These are phyloP conservation scores for Callosobruchus maculatus DNA, from an alignment of 2,888 invertebrate species.

Conservation along the genomic window DNA sequence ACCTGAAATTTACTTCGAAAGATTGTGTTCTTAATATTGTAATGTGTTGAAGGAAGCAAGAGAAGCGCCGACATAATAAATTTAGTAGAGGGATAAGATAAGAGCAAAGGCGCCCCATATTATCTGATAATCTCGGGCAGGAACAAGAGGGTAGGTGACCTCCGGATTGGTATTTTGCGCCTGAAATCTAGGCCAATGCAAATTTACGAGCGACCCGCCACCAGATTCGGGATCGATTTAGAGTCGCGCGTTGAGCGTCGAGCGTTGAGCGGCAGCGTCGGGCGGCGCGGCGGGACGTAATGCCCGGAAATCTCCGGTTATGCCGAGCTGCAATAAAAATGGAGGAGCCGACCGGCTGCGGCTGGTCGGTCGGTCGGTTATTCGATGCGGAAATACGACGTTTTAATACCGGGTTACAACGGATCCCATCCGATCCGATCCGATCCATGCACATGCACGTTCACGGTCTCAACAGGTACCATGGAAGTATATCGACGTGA, in stretches of 20 bases:
- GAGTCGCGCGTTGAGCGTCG: too few relatives aligned
- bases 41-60: too few relatives aligned
- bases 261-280: too few relatives aligned
- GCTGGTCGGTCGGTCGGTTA: too few relatives aligned
- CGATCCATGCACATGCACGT: neutral
- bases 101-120: neutral
- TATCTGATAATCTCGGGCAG: neutral
- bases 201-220: neutral
- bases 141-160: neutral
- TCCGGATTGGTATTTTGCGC: neutral
- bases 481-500: neutral
- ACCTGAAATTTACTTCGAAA: too few relatives aligned
- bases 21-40: too few relatives aligned
- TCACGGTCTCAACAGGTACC: neutral
- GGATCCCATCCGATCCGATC: neutral
- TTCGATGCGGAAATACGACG: neutral
- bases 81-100: too few relatives aligned
- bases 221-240: neutral
- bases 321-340: neutral
- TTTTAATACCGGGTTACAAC: neutral
- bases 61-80: too few relatives aligned
- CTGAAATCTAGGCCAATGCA: neutral
- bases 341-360: neutral
- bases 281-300: neutral
- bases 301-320: neutral